Evolutionary conservation across 2,113 vertebrate genomes (phyloP), one percentile per base, ranked within the genome.

Genomic region (Suncus etruscus): DNA sequence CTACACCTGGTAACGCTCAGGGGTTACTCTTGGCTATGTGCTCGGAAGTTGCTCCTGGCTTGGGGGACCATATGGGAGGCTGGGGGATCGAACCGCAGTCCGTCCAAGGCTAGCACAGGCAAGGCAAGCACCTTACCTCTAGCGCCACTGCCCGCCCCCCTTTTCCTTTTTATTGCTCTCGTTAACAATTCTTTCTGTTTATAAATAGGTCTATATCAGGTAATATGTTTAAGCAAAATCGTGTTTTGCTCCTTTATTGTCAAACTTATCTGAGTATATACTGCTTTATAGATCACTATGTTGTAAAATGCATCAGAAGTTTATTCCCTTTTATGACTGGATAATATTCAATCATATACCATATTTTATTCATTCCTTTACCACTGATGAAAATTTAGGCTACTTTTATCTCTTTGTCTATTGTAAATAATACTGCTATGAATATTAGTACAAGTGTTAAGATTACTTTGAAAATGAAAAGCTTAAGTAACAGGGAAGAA

Each of bases 381-480:
- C 27, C 63, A 25, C 24, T 74, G n/a, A 79, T 69, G 32, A 78
- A 27, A 5, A 74, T 14, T 39, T 79, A 66, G 29, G 14, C 83
- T 61, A 1, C 79, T 61, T 87, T 11, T 0, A 69, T n/a, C 16
- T 77, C 39, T 39, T 39, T 58, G 31, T 68, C 29, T 78, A 83
- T 39, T 87, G 65, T 32, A 66, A 32, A 68, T 80, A 80, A 31
- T 69, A 25, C 12, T 88, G 8, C 39, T 80, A 63, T 78, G 45
- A 45, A 78, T 70, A 65, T 54, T 73, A 25, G 25, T 69, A 75
- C 2, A 88, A 63, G 11, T 69, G 39, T 39, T 39, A 3, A 70
- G 39, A 50, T 1, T 45, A 32, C 50, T 80, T 73, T 83, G 78
- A 9, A 86, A 83, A 61, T 65, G 39, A 86, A 86, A 75, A 85